These are phyloP conservation scores for Cremastinae sp. DNA, from an alignment of 2,888 invertebrate genomes.

Conservation along the genomic window DNA sequence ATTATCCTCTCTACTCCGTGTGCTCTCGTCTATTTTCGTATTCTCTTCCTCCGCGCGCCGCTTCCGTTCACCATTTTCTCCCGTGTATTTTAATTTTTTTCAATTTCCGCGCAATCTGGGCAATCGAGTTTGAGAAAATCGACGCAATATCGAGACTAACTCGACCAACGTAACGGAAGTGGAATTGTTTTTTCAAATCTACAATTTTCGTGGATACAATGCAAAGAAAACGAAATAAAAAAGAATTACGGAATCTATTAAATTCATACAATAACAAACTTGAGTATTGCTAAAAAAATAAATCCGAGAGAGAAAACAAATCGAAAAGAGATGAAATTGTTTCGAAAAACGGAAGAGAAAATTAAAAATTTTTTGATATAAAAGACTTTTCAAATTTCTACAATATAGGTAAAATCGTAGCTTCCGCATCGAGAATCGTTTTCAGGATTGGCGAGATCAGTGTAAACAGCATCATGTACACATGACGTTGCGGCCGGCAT, in stretches of 20 bases:
- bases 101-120: conserved; percentile 40
- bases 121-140: conserved; percentile 16
- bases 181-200: neutral
- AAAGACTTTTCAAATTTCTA: too few relatives aligned
- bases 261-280: too few relatives aligned
- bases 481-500: conserved; percentile 16
- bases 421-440: neutral
- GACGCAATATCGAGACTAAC: neutral
- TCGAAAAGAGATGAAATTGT: too few relatives aligned
- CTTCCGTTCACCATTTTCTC: neutral
- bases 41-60: neutral
- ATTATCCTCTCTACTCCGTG: conserved; percentile 40
- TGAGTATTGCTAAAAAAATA: too few relatives aligned
- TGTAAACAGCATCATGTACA: conserved; percentile 11
- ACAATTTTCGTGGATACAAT: neutral
- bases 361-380: too few relatives aligned
- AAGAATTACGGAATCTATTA: neutral
- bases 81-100: conserved; percentile 22
- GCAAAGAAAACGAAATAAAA: conserved; percentile 4
- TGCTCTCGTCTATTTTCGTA: conserved; percentile 42
- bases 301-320: too few relatives aligned
- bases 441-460: conserved; percentile 35
- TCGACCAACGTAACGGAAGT: neutral
- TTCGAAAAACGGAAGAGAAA: too few relatives aligned
- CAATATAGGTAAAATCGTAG: too few relatives aligned